Evolutionary conservation across 2,888 invertebrate genomes (phyloP).

Genomic region (Pheosia gnoma): DNA sequence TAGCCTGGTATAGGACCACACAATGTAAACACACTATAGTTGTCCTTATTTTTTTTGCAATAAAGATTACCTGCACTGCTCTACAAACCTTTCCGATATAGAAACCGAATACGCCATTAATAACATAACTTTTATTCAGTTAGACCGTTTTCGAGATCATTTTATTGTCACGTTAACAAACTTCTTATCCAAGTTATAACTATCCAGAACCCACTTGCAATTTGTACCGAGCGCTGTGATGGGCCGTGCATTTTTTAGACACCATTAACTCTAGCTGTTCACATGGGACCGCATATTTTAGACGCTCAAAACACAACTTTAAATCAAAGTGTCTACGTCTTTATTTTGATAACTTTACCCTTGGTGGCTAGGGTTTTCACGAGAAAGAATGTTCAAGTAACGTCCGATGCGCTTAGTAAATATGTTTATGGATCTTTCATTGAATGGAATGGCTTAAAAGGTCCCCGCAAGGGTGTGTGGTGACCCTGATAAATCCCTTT

Average conservation of each 20-base stretch:
- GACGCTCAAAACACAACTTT: neutral
- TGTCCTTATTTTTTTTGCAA: too few species aligned
- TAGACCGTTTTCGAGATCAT: too few species aligned
- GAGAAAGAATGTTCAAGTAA: neutral
- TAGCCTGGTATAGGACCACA: too few species aligned
- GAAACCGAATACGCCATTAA: too few species aligned
- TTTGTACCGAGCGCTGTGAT: conserved; percentile 11
- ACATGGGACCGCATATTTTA: neutral
- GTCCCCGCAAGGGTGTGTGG: neutral
- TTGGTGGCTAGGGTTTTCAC: neutral
- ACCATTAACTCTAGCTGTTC: conserved; percentile 33
- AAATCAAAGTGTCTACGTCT: neutral
- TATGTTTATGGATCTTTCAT: conserved; percentile 2
- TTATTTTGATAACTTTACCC: too few species aligned
- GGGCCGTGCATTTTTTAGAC: conserved; percentile 45
- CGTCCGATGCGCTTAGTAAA: neutral
- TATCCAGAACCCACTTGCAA: neutral
- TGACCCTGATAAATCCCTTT: neutral
- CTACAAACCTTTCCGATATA: too few species aligned
- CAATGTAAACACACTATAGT: too few species aligned
- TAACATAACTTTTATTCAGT: too few species aligned
- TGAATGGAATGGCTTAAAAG: neutral
- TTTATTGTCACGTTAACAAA: neutral
- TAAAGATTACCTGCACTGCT: too few species aligned
- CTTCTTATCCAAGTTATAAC: neutral